Base-by-base conservation (phyloP, 1,140 invertebrate genomes). In the Drosophila murphyi region DNA sequence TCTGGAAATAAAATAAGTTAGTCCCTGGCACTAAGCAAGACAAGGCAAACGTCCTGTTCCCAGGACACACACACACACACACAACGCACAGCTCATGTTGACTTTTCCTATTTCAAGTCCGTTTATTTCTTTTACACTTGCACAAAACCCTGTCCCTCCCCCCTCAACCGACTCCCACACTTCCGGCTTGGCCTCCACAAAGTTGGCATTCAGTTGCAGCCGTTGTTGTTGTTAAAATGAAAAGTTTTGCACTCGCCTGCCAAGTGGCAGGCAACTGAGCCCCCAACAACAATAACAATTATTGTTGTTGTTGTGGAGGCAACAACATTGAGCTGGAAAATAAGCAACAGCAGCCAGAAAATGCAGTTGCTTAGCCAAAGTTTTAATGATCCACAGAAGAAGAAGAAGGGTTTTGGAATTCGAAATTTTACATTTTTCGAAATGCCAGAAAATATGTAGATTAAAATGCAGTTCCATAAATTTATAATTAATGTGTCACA, bases 111-210 rank as follows among this genome's bases (percentile, higher is more conserved):
- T 88, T 88, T 88, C 72, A 88, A 88, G 85, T 88, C 83, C 85
- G 85, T 88, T 88, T 89, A 88, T 83, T 88, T 88, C 80, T 80
- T 89, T 88, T 88, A 89, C 85, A 88, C 85, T 88, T 83, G 64
- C 81, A 61, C 50, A 39, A 48, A 47, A 47, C 12, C n/a, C 35
- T 29, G 37, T 12, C 34, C 20, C 20, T 6, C 32, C n/a, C 3
- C 6, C 32, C 20, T n/a, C 31, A 7, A n/a, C 7, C 8, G 8
- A 20, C 28, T 43, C 59, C 60, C 47, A 7, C 45, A 54, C 48
- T 51, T 78, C 77, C 54, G 35, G 57, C 45, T 37, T 35, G 28
- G 41, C 29, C 48, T 43, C 51, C 39, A n/a, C 39, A 43, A 43
- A 34, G 45, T 32, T 68, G 32, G 48, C 67, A 48, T 71, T 63